Evolutionary conservation across 2,113 vertebrate species (phyloP).

Genomic region (Castor canadensis): DNA sequence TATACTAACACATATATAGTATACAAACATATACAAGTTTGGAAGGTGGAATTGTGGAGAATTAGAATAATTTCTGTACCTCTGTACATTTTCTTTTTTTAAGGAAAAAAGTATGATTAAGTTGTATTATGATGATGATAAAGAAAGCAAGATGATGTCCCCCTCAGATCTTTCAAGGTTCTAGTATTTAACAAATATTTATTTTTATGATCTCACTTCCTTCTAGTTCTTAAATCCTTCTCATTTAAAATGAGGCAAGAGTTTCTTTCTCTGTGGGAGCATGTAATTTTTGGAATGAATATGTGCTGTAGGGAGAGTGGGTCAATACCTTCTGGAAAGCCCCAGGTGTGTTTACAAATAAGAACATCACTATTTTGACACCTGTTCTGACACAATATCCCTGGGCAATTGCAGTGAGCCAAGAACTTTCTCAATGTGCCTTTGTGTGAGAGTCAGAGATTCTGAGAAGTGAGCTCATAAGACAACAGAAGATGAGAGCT

Average conservation of each 20-base stretch:
- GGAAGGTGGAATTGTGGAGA: neutral
- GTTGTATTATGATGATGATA: neutral
- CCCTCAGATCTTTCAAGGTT: neutral
- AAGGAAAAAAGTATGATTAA: constrained; percentile 17
- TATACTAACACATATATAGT: neutral
- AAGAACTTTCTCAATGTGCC: neutral
- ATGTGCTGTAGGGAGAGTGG: neutral
- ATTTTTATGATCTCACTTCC: neutral
- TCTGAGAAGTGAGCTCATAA: constrained; percentile 23
- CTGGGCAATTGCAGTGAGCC: neutral
- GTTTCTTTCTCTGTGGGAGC: neutral
- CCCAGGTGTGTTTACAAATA: constrained; percentile 5
- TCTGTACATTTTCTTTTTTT: neutral
- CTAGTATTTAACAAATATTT: neutral
- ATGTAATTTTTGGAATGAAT: constrained; percentile 38
- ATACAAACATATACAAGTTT: neutral
- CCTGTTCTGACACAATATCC: neutral
- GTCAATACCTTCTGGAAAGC: neutral
- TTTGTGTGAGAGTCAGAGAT: no score
- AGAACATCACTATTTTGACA: neutral
- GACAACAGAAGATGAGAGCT: no score
- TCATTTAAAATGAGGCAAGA: constrained; percentile 17
- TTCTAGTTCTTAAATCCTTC: neutral
- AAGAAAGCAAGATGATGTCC: neutral
- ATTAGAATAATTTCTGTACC: neutral